A percentile compares a stretch with the other conserved stretches of the same genome.
Conservation (phyloP, 2,888 invertebrate species). For the Athrips mouffetella region DNA sequence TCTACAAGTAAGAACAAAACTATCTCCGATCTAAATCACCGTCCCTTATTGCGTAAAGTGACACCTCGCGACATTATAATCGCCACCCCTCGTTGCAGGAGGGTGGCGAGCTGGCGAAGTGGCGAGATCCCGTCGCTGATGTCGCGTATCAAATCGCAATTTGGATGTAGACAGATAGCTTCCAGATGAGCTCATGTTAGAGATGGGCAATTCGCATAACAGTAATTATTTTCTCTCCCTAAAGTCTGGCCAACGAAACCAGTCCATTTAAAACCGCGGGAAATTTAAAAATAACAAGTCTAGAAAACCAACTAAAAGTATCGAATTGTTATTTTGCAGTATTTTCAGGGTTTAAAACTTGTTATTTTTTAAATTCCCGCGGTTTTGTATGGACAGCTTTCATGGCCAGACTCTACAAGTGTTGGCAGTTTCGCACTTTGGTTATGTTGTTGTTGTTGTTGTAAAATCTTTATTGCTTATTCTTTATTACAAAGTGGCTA, state of each 20-base stretch:
- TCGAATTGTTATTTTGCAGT: too few species aligned
- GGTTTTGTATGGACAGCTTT: too few species aligned
- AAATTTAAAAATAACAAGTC: too few species aligned
- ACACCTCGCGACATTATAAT: conserved; percentile 1
- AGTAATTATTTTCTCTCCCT: too few species aligned
- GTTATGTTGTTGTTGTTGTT: too few species aligned
- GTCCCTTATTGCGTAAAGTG: conserved; percentile 5
- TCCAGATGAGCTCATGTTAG: conserved; percentile 31
- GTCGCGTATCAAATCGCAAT: conserved; percentile 70
- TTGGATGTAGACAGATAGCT: conserved; percentile 55
- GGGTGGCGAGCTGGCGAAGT: background rate
- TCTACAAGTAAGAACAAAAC: background rate
- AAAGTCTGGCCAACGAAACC: background rate
- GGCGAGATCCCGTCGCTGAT: conserved; percentile 24
- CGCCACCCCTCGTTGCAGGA: background rate
- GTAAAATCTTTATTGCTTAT: too few species aligned
- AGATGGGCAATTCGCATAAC: background rate
- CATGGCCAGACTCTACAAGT: background rate
- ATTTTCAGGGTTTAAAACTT: too few species aligned
- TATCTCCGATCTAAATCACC: conserved; percentile 9
- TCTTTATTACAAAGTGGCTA: too few species aligned
- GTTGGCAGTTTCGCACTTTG: too few species aligned
- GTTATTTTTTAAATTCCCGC: too few species aligned
- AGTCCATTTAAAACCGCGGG: background rate
- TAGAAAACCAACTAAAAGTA: too few species aligned